Conservation (phyloP, 2,888 invertebrate genomes). For the Belgica antarctica region DNA sequence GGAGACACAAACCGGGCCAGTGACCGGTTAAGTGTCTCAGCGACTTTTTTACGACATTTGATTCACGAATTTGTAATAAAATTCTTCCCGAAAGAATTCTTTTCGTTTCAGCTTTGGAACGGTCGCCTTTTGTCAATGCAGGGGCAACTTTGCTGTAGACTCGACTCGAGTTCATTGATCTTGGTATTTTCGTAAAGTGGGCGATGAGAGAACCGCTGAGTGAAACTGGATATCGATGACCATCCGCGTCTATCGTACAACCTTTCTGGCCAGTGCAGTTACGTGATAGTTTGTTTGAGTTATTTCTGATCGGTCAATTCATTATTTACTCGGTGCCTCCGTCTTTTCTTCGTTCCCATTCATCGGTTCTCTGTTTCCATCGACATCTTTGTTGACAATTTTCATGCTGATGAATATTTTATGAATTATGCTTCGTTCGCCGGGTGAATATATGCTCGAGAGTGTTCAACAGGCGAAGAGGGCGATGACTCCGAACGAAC, state of each 20-base stretch:
- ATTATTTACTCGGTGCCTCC: neutral
- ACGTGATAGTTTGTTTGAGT: neutral
- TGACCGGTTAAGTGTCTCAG: conserved; percentile 14
- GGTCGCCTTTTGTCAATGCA: neutral
- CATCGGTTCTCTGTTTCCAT: neutral
- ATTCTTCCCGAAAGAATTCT: neutral
- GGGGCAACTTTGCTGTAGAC: too few relatives aligned
- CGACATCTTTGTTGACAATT: conserved; percentile 26
- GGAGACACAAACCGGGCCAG: neutral
- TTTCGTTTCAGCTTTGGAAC: too few relatives aligned
- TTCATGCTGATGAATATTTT: conserved; percentile 19
- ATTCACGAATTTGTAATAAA: conserved; percentile 6
- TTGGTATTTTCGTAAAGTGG: too few relatives aligned
- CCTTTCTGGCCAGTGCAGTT: too few relatives aligned
- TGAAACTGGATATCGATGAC: too few relatives aligned
- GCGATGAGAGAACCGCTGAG: too few relatives aligned
- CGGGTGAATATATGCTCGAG: neutral
- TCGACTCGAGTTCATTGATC: too few relatives aligned
- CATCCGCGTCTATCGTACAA: too few relatives aligned
- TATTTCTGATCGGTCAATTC: neutral
- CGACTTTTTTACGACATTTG: neutral
- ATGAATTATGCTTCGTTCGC: conserved; percentile 5
- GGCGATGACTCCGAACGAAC: conserved; percentile 11
- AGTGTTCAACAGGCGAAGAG: conserved; percentile 19
- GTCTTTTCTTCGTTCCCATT: neutral